phyloP scores from a whole-genome alignment of 2,797 vertebrate species.

The Loris lydekkerianus region DNA sequence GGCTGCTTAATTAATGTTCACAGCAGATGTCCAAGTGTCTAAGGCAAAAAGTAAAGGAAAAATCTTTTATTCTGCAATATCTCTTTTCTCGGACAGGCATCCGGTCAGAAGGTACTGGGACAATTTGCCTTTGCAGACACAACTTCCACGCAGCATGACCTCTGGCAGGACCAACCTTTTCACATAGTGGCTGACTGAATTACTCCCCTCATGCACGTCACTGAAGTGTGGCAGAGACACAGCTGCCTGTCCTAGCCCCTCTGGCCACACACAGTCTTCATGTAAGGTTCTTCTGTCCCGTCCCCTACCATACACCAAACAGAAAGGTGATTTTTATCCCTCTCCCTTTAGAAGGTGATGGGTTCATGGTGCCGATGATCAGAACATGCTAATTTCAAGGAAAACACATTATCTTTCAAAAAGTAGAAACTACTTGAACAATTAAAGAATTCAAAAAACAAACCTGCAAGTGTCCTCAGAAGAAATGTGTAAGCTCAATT shows the following conservation, averaged over 20 bases:
- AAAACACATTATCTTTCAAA: constrained; percentile 79
- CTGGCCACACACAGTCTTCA: constrained; percentile 90
- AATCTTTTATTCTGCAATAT: constrained; percentile 80
- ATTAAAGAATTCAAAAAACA: constrained; percentile 75
- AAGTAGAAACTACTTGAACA: constrained; percentile 66
- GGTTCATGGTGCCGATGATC: constrained; percentile 66
- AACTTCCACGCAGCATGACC: constrained; percentile 73
- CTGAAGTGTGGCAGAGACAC: constrained; percentile 80
- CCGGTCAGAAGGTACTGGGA: constrained; percentile 83
- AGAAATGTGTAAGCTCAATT: constrained; percentile 69
- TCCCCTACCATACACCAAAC: constrained; percentile 81
- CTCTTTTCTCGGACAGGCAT: constrained; percentile 80
- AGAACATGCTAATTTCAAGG: constrained; percentile 76
- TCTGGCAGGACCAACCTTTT: constrained; percentile 80
- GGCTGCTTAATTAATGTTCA: constrained; percentile 89
- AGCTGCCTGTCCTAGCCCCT: constrained; percentile 88
- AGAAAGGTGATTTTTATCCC: constrained; percentile 33
- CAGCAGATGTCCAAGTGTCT: constrained; percentile 84
- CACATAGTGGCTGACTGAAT: constrained; percentile 86
- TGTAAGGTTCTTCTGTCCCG: constrained; percentile 84
- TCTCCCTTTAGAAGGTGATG: constrained; percentile 4
- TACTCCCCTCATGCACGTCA: constrained; percentile 84
- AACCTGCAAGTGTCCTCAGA: constrained; percentile 63
- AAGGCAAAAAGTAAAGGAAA: constrained; percentile 87
- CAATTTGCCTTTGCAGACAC: constrained; percentile 73